Base-by-base conservation (phyloP, 2,113 vertebrate species). In the Mustela nigripes region DNA sequence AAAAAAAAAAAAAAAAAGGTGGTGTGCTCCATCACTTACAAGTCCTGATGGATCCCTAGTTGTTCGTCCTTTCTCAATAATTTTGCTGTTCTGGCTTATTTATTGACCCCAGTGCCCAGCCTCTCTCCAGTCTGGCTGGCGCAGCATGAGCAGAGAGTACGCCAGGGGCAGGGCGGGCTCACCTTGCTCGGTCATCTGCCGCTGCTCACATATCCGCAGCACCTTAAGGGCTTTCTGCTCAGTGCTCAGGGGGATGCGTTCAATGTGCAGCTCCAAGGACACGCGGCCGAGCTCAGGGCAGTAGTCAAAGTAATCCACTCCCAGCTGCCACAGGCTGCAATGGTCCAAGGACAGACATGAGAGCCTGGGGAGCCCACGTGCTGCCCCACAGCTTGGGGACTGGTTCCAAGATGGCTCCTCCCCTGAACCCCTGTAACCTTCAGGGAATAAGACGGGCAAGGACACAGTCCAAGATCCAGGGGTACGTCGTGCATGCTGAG, bases 141-240 rank as follows among this genome's bases (percentile, higher is more conserved):
- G 9, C 0, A 14, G 36, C 1, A 0, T 15, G 39, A 33, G 33
- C 24, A 67, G 50, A 86, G 24, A 58, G 48, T 1, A 56, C 45
- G 26, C n/a, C 21, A 24, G 63, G 67, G 78, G 58, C 7, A 71
- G 8, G 1, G 12, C 31, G 11, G 0, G 1, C 69, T 97, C 87
- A 99, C 99, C 99, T 99, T 99, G 99, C 80, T 99, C 99, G 0
- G 99, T 99, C 99, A 99, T 99, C 98, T 99, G 99, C 94, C 99
- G 99, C 98, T 99, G 99, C 98, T 99, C 99, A 19, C 99, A 99
- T 97, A 99, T 99, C 84, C 99, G 98, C 74, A 99, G 99, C 98
- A 99, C 99, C 95, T 99, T 99, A 11, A 99, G 99, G 24, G 99
- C 99, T 98, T 99, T 99, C 96, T 99, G 99, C 93, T 99, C 99